Conservation (phyloP, 2,113 vertebrate genomes). For the Petrocephalus zakoni region DNA sequence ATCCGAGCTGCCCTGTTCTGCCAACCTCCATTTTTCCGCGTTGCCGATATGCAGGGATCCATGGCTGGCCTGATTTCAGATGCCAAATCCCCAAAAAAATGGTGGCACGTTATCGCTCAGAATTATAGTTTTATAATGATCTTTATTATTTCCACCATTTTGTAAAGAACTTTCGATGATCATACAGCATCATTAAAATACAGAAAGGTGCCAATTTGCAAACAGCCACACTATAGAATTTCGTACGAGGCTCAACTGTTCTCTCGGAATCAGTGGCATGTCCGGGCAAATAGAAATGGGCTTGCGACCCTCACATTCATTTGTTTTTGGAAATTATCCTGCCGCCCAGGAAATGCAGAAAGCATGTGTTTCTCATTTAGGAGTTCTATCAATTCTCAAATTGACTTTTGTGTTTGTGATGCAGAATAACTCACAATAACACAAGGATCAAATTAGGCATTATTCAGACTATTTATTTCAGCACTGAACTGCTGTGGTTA, state of each 20-base stretch:
- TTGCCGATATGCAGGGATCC: neutral
- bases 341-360: neutral
- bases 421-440: conserved; percentile 5
- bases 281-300: neutral
- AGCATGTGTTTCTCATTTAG: neutral
- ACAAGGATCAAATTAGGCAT: neutral
- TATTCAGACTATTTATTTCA: conserved; percentile 7
- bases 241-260: neutral
- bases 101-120: neutral
- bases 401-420: conserved; percentile 1
- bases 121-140: neutral
- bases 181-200: neutral
- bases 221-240: neutral
- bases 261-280: neutral
- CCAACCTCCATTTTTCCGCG: neutral
- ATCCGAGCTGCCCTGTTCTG: neutral
- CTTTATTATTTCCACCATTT: neutral
- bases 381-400: neutral
- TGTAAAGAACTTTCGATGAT: neutral
- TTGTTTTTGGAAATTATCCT: neutral
- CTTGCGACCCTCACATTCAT: neutral
- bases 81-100: neutral
- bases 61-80: neutral
- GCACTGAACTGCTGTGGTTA: neutral
- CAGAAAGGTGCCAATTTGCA: neutral